phyloP scores from a whole-genome alignment of 2,888 invertebrate species.

The Ectemnius continuus region DNA sequence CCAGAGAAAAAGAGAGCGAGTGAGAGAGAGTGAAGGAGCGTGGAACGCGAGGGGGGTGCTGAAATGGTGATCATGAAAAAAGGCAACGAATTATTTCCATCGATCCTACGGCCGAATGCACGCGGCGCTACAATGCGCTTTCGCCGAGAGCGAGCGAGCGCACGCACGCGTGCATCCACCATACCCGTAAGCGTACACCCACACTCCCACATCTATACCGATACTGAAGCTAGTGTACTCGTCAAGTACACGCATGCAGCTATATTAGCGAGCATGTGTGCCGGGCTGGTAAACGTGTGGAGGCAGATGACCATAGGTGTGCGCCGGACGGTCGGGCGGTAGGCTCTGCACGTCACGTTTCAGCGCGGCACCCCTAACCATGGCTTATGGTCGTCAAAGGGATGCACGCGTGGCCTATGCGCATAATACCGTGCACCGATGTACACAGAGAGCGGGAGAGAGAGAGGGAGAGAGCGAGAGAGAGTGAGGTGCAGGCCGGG shows the following conservation, averaged over 20 bases:
- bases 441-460: slow-evolving; percentile 23
- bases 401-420: slow-evolving; percentile 64
- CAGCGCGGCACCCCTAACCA: slow-evolving; percentile 63
- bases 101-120: slow-evolving; percentile 63
- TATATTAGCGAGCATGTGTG: background rate
- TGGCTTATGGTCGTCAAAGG: slow-evolving; percentile 67
- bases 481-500: background rate
- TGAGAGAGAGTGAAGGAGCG: slow-evolving; percentile 20
- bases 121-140: slow-evolving; percentile 40
- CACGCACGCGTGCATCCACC: background rate
- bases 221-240: background rate
- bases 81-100: slow-evolving; percentile 72
- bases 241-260: background rate
- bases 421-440: slow-evolving; percentile 63
- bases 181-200: background rate
- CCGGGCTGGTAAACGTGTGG: background rate
- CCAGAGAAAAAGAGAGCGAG: slow-evolving; percentile 9
- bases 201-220: background rate
- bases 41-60: slow-evolving; percentile 37
- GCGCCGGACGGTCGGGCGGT: slow-evolving; percentile 22
- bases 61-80: slow-evolving; percentile 68
- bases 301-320: slow-evolving; percentile 6
- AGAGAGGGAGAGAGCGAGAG: background rate
- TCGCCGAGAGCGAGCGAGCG: background rate
- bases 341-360: slow-evolving; percentile 55